These are phyloP conservation scores for Lepidurus apus DNA, from an alignment of 1,140 invertebrate species.

Conservation along the genomic window DNA sequence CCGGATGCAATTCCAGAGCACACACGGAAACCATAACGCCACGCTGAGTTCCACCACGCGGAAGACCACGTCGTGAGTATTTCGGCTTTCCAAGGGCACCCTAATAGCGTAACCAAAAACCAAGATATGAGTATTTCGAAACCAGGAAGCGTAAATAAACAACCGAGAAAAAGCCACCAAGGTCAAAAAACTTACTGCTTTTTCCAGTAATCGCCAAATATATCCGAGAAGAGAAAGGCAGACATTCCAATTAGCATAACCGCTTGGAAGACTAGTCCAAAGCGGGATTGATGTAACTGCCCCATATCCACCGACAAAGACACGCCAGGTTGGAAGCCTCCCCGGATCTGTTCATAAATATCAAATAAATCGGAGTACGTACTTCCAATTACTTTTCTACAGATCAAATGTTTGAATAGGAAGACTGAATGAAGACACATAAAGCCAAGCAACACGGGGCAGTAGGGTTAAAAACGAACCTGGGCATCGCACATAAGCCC, in stretches of 20 bases:
- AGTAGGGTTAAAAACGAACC: not conserved
- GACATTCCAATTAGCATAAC: conserved; percentile 76
- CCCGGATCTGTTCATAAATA: conserved; percentile 38
- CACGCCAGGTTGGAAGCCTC: conserved; percentile 36
- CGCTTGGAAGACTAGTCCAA: conserved; percentile 81
- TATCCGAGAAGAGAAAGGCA: conserved; percentile 82
- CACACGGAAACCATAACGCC: conserved; percentile 89
- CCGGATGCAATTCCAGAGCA: conserved; percentile 88
- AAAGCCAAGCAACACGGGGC: not conserved
- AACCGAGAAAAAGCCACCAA: not conserved
- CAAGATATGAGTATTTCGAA: not conserved
- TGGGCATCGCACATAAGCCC: not conserved
- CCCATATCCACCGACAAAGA: conserved; percentile 61
- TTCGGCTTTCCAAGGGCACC: conserved; percentile 78
- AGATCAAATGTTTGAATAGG: not conserved
- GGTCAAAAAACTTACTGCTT: conserved; percentile 58
- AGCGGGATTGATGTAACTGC: conserved; percentile 82
- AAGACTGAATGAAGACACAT: not conserved
- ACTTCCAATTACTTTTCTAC: not conserved
- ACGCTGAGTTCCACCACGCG: conserved; percentile 88
- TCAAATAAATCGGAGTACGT: not conserved
- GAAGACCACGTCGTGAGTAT: conserved; percentile 86
- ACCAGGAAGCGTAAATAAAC: not conserved
- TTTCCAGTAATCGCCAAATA: conserved; percentile 85
- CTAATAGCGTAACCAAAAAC: conserved; percentile 46